These are phyloP conservation scores for Salpingus planirostris DNA, from an alignment of 2,888 invertebrate genomes.

Conservation along the genomic window DNA sequence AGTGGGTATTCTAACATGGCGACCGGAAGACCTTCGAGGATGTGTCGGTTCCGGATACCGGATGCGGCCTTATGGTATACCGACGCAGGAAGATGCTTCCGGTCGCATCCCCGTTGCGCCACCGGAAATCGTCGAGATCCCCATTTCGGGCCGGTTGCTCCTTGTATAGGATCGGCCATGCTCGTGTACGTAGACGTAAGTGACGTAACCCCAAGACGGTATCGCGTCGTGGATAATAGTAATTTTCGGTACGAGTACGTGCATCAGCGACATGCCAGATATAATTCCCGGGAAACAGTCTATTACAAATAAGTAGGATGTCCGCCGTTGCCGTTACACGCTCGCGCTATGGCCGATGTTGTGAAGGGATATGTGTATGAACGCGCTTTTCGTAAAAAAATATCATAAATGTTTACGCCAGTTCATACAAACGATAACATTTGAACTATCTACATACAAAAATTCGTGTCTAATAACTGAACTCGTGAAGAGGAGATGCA, in stretches of 20 bases:
- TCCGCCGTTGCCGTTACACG: conserved; percentile 26
- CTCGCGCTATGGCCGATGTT: conserved; percentile 7
- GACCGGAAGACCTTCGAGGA: conserved; percentile 18
- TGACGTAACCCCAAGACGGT: too few relatives aligned
- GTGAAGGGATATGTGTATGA: conserved; percentile 13
- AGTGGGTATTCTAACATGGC: too few relatives aligned
- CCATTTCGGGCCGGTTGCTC: too few relatives aligned
- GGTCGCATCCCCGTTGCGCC: conserved; percentile 20
- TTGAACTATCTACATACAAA: conserved; percentile 16
- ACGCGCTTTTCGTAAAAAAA: conserved; percentile 15
- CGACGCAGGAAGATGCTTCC: conserved; percentile 15
- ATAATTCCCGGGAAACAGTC: conserved; percentile 36
- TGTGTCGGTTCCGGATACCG: conserved; percentile 21
- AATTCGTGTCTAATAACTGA: conserved; percentile 11
- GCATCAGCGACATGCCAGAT: conserved; percentile 23
- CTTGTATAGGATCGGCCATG: too few relatives aligned
- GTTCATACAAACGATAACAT: conserved; percentile 18
- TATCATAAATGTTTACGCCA: conserved; percentile 18
- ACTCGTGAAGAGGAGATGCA: too few relatives aligned
- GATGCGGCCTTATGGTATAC: conserved; percentile 20
- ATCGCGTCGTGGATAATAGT: too few relatives aligned
- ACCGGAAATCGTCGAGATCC: conserved; percentile 16
- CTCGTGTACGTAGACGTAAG: too few relatives aligned
- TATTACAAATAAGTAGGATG: conserved; percentile 37
- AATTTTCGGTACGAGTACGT: conserved; percentile 21